These are phyloP conservation scores for Contarinia nasturtii DNA, from an alignment of 1,140 invertebrate species.

Conservation along the genomic window DNA sequence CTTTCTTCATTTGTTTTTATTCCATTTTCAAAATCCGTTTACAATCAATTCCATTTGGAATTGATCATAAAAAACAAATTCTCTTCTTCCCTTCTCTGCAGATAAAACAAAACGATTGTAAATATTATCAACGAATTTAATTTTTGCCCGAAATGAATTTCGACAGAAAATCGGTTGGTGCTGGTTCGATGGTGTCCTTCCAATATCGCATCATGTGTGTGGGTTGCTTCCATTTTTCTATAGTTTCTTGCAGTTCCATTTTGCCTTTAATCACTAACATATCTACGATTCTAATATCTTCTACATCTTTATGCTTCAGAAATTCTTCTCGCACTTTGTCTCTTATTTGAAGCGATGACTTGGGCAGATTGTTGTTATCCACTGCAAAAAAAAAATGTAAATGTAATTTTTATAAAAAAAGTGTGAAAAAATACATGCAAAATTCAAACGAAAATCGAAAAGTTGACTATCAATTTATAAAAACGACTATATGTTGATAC, in stretches of 20 bases:
- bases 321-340: constrained; percentile 67
- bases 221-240: constrained; percentile 72
- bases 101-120: no score
- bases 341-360: constrained; percentile 40
- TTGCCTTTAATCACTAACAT: constrained; percentile 83
- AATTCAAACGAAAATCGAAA: no score
- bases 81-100: no score
- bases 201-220: constrained; percentile 73
- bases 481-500: no score
- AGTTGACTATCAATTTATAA: no score
- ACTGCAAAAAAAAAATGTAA: constrained; percentile 28
- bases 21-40: no score
- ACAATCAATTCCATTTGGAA: no score
- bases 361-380: constrained; percentile 57
- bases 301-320: constrained; percentile 48
- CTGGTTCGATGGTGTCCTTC: constrained; percentile 62
- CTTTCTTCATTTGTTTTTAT: no score
- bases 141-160: constrained; percentile 46
- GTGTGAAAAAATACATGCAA: no score
- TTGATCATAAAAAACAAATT: no score
- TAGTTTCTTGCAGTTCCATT: constrained; percentile 82
- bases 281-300: constrained; percentile 76
- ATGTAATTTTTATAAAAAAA: neutral
- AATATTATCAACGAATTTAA: neutral
- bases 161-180: constrained; percentile 79